Evolutionary conservation across 2,888 invertebrate genomes (phyloP), one percentile per base, ranked within the genome.

Genomic region (Didymodactylos carnosus): DNA sequence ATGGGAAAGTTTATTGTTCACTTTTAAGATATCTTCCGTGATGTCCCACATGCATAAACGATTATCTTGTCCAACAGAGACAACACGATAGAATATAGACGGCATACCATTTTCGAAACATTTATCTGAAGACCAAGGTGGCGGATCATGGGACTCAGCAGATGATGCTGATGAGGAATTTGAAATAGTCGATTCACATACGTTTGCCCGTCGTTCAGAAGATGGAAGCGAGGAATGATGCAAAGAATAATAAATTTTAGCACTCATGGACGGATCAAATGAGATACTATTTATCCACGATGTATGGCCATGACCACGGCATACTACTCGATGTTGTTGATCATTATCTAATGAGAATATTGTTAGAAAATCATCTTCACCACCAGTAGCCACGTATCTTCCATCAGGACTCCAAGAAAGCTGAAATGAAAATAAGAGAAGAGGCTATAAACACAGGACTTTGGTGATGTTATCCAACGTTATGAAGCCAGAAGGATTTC

Each of bases 271-370:
- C 8, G 80, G 79, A 76, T 83, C 83, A 78, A 95, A 94, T 8
- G 94, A 91, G 27, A 97, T 95, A 27, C 93, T 92, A 72, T 92
- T 92, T 25, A 98, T 94, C 98, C 98, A 98, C 74, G 94, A 94
- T 78, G 91, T 88, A 84, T 97, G 97, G 0, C 97, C 98, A 81
- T 94, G 94, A 0, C 95, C 97, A 53, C 98, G 86, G n/a, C 95
- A 97, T 11, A 95, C 91, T 10, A 97, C 94, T 71, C 93, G 86
- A 77, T 91, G 88, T 23, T 40, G 29, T 35, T 62, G 29, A 1
- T 62, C 19, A 13, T 16, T 27, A 77, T 88, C 87, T 82, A 94
- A 89, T 72, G 92, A 93, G 91, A 94, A 98, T 46, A 99, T 91
- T 1, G 97, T 97, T 72, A 98, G 91, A 76, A 98, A 86, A 85